phyloP scores from a whole-genome alignment of 2,888 invertebrate species.

The Erebia epiphron region DNA sequence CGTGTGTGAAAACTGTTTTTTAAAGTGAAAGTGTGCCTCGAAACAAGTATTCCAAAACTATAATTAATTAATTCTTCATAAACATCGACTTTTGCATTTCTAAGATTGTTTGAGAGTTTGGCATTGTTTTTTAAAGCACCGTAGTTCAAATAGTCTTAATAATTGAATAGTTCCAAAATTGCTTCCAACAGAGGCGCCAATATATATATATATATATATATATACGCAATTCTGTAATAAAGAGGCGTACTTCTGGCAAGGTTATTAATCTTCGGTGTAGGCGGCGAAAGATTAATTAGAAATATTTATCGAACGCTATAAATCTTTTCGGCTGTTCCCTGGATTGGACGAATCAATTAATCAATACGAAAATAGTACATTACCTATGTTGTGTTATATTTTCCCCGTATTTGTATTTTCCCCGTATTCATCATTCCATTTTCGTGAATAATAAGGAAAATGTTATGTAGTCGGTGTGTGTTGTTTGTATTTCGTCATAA shows the following conservation, averaged over 20 bases:
- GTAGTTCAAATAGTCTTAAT: neutral
- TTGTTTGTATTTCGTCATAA: too few relatives aligned
- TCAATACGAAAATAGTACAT: slow-evolving; percentile 18
- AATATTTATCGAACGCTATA: slow-evolving; percentile 42
- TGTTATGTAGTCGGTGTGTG: neutral
- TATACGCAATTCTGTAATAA: slow-evolving; percentile 30
- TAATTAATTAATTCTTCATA: too few relatives aligned
- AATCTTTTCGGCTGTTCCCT: slow-evolving; percentile 35
- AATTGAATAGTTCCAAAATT: neutral
- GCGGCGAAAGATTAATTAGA: slow-evolving; percentile 42
- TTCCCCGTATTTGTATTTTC: neutral
- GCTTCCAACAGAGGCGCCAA: neutral
- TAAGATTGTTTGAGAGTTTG: neutral
- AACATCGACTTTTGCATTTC: too few relatives aligned
- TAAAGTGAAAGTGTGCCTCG: too few relatives aligned
- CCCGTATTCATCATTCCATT: neutral
- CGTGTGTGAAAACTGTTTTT: too few relatives aligned
- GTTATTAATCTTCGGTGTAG: slow-evolving; percentile 38
- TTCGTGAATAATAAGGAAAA: neutral
- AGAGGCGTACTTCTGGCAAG: slow-evolving; percentile 30
- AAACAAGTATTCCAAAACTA: too few relatives aligned
- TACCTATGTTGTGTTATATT: slow-evolving; percentile 8
- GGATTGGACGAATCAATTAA: slow-evolving; percentile 30
- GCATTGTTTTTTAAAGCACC: neutral
- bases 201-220: slow-evolving; percentile 22